These are phyloP conservation scores for Cavia porcellus DNA, from an alignment of 2,113 vertebrate genomes.

Conservation along the genomic window DNA sequence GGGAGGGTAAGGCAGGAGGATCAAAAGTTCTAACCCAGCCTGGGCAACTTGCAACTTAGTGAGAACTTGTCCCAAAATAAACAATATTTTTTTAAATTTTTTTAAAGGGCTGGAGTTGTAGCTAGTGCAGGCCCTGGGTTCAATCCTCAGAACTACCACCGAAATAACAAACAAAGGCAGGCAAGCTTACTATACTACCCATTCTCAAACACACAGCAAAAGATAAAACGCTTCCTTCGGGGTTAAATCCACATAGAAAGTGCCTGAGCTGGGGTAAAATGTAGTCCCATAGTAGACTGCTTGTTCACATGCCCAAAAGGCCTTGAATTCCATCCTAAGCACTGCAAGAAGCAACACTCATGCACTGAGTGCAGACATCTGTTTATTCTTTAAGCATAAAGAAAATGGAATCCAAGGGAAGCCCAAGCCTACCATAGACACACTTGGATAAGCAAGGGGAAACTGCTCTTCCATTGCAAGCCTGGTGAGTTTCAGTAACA, in stretches of 20 bases:
- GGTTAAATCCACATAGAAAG: background rate
- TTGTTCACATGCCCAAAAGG: background rate
- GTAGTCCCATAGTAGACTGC: background rate
- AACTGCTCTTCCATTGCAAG: background rate
- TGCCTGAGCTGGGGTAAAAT: background rate
- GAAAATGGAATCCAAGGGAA: background rate
- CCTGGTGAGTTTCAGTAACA: background rate
- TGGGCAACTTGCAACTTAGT: background rate
- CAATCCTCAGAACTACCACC: background rate
- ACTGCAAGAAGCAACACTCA: background rate
- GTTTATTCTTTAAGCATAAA: constrained; percentile 19
- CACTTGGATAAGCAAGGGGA: background rate
- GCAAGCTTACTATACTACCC: background rate
- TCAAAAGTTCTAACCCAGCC: background rate
- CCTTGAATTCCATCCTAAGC: background rate
- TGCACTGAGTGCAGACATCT: background rate
- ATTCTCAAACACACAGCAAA: background rate
- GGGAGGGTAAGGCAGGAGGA: background rate
- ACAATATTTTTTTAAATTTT: background rate
- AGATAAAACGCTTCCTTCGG: background rate
- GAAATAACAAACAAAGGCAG: background rate
- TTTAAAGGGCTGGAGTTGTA: background rate
- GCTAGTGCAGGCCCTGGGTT: background rate
- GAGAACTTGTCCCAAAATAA: background rate
- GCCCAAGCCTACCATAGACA: background rate